Percentiles rank a stretch among this genome's conserved stretches.
Evolutionary conservation across 2,797 vertebrate species (phyloP).

Genomic region (Epinephelus awoara): DNA sequence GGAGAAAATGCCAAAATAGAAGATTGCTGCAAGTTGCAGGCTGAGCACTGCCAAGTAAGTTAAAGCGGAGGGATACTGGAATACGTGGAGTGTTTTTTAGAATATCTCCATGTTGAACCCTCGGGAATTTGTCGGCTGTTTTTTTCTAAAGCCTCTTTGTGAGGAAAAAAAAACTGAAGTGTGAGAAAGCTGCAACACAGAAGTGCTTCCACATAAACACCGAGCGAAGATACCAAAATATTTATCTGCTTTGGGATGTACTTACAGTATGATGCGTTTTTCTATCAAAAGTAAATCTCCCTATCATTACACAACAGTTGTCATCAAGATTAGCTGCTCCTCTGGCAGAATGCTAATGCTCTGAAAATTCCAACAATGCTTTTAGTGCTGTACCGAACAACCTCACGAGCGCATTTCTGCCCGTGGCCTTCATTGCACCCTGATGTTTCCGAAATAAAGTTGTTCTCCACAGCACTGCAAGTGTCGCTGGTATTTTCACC

Average conservation of each 20-base stretch:
- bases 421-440: conserved; percentile 6
- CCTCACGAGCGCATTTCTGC: neutral
- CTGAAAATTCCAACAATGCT: conserved; percentile 7
- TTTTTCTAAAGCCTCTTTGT: conserved; percentile 35
- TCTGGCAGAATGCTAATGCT: conserved; percentile 32
- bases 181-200: conserved; percentile 19
- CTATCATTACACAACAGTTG: conserved; percentile 58
- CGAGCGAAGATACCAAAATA: conserved; percentile 33
- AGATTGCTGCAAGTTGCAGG: conserved; percentile 15
- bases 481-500: conserved; percentile 20
- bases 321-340: conserved; percentile 49
- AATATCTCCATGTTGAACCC: conserved; percentile 8
- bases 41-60: conserved; percentile 22
- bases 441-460: conserved; percentile 12
- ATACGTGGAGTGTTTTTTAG: conserved; percentile 9
- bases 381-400: conserved; percentile 11
- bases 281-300: conserved; percentile 61
- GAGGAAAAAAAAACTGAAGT: neutral
- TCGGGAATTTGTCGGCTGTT: conserved; percentile 30
- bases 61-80: conserved; percentile 18
- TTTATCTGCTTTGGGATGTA: conserved; percentile 49
- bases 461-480: neutral
- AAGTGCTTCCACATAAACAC: conserved; percentile 23
- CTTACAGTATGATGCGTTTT: conserved; percentile 45
- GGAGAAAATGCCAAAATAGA: conserved; percentile 41